A percentile compares a stretch with the other conserved stretches of the same genome.
Conservation (phyloP, 1,140 invertebrate genomes). For the Homarus americanus region DNA sequence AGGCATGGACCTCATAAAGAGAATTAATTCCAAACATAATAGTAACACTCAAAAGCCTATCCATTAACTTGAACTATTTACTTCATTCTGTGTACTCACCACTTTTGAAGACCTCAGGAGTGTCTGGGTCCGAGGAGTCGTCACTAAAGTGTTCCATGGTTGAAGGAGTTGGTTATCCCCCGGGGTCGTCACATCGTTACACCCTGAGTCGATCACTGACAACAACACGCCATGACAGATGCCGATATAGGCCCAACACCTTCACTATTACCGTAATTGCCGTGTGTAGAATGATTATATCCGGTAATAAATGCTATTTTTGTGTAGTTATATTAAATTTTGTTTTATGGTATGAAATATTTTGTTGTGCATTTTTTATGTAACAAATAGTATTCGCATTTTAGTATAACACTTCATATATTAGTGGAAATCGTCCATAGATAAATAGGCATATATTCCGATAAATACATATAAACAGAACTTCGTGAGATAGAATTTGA, state of each 20-base stretch:
- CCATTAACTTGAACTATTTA: background rate
- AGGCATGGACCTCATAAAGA: background rate
- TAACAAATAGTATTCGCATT: too few species aligned
- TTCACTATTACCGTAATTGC: too few species aligned
- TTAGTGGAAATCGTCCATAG: too few species aligned
- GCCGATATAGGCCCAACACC: background rate
- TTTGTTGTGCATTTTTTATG: too few species aligned
- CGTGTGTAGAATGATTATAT: too few species aligned
- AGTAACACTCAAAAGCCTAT: background rate
- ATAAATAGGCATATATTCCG: background rate
- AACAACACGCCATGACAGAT: constrained; percentile 71
- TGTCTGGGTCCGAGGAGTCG: constrained; percentile 66
- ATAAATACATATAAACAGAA: background rate
- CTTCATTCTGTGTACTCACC: constrained; percentile 53
- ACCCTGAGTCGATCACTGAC: constrained; percentile 59
- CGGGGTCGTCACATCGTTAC: constrained; percentile 47
- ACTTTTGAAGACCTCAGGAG: constrained; percentile 67
- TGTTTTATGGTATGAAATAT: too few species aligned
- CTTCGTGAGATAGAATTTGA: background rate
- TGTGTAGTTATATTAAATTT: too few species aligned
- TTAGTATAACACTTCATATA: too few species aligned
- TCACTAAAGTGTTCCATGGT: constrained; percentile 66
- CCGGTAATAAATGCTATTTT: too few species aligned
- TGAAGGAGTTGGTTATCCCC: constrained; percentile 31
- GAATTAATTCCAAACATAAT: background rate